phyloP scores from a whole-genome alignment of 2,888 invertebrate genomes.

The Plagiodera versicolora region DNA sequence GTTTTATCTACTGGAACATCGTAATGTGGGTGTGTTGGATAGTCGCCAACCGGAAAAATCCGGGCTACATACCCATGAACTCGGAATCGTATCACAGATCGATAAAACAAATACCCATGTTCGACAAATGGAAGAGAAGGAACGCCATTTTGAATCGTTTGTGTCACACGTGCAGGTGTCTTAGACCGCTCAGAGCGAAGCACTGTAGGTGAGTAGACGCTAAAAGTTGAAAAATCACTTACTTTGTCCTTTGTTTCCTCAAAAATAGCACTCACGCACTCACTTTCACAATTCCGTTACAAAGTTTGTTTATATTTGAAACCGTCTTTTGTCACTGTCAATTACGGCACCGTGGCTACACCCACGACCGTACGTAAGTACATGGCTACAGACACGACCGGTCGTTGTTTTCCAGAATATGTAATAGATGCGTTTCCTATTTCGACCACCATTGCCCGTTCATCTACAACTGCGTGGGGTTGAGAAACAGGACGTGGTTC shows the following conservation, averaged over 20 bases:
- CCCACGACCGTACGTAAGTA: too few relatives aligned
- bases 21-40: conserved; percentile 94
- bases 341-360: too few relatives aligned
- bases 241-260: too few relatives aligned
- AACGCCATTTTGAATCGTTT: conserved; percentile 78
- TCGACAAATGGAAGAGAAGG: conserved; percentile 89
- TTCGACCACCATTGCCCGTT: conserved; percentile 96
- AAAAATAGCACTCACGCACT: too few relatives aligned
- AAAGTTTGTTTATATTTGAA: too few relatives aligned
- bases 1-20: conserved; percentile 87
- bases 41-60: conserved; percentile 85
- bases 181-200: conserved; percentile 17
- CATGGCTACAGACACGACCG: too few relatives aligned
- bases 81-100: conserved; percentile 88
- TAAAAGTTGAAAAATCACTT: too few relatives aligned
- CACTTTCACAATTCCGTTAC: too few relatives aligned
- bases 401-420: conserved; percentile 65
- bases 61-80: conserved; percentile 86
- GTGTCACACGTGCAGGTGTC: conserved; percentile 79
- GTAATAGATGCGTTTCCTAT: conserved; percentile 76
- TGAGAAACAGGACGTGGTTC: conserved; percentile 92
- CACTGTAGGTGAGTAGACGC: conserved; percentile 50
- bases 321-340: too few relatives aligned
- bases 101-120: conserved; percentile 89
- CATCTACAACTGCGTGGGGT: conserved; percentile 92